These are phyloP conservation scores for Diabrotica undecimpunctata DNA, from an alignment of 1,140 invertebrate species.

Conservation along the genomic window DNA sequence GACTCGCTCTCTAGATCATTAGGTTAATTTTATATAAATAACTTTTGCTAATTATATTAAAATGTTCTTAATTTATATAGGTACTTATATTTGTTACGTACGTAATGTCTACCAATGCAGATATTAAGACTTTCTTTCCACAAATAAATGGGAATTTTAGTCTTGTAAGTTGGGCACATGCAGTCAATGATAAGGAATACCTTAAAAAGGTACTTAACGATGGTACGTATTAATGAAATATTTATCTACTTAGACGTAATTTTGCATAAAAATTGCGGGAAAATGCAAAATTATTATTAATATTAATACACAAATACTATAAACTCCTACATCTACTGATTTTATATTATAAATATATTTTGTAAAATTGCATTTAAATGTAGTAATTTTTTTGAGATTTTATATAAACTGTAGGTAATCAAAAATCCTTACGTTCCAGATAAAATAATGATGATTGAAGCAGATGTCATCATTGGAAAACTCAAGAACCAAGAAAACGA, in stretches of 20 bases:
- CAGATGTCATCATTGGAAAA: conserved; percentile 75
- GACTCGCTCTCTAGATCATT: no score
- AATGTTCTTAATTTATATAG: no score
- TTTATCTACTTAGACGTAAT: neutral
- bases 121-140: conserved; percentile 46
- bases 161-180: conserved; percentile 78
- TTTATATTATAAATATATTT: no score
- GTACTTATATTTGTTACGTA: neutral
- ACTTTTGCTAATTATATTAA: no score
- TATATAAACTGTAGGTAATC: no score
- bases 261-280: neutral
- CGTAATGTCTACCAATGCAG: conserved; percentile 4
- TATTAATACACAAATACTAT: neutral
- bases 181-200: conserved; percentile 65
- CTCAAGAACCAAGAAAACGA: conserved; percentile 42
- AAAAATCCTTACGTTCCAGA: conserved; percentile 46
- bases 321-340: neutral
- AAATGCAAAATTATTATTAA: neutral
- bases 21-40: no score
- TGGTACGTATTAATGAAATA: conserved; percentile 44
- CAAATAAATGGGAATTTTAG: conserved; percentile 59
- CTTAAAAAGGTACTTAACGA: conserved; percentile 58
- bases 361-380: no score
- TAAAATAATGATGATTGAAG: conserved; percentile 79
- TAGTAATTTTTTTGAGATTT: no score